Evolutionary conservation across 2,113 vertebrate species (phyloP).

Genomic region (Fulmarus glacialis): DNA sequence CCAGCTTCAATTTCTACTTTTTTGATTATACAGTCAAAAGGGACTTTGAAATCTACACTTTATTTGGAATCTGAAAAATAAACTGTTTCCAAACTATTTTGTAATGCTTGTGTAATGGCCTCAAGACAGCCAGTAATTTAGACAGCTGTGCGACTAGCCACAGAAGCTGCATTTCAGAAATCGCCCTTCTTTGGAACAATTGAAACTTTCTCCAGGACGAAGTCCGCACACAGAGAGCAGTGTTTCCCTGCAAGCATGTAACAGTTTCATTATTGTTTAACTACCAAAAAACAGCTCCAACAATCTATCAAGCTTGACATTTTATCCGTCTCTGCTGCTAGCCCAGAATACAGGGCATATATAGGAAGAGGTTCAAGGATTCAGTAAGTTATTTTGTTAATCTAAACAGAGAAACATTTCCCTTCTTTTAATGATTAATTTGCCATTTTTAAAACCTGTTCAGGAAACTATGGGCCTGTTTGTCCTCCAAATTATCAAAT

Average conservation of each 20-base stretch:
- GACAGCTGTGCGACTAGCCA: slow-evolving; percentile 62
- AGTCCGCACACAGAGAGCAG: slow-evolving; percentile 66
- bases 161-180: slow-evolving; percentile 56
- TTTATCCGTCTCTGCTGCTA: slow-evolving; percentile 27
- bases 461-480: background rate
- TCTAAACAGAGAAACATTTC: background rate
- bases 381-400: slow-evolving; percentile 14
- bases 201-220: slow-evolving; percentile 54
- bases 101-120: slow-evolving; percentile 49
- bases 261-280: slow-evolving; percentile 73
- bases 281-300: slow-evolving; percentile 62
- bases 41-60: background rate
- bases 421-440: background rate
- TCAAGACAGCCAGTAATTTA: background rate
- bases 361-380: background rate
- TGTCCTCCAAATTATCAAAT: background rate
- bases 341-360: background rate
- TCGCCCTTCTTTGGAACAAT: slow-evolving; percentile 46
- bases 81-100: slow-evolving; percentile 63
- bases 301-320: slow-evolving; percentile 64
- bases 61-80: slow-evolving; percentile 54
- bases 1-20: background rate
- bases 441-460: background rate
- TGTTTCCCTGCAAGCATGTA: slow-evolving; percentile 59
- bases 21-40: background rate